Conservation (phyloP, 2,113 vertebrate species). For the Polypterus bichir region DNA sequence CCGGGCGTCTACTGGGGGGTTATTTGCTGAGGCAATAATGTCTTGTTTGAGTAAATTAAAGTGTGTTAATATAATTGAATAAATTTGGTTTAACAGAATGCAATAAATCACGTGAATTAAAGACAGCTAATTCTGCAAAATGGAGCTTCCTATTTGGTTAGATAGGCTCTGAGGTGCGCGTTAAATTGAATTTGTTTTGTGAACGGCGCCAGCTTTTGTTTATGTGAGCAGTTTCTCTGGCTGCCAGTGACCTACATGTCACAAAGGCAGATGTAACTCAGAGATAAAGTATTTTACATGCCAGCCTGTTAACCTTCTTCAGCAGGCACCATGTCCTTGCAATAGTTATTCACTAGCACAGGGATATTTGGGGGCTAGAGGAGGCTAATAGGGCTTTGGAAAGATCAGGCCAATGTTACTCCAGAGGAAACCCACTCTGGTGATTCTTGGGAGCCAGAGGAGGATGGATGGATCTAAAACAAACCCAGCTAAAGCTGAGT, state of each 20-base stretch:
- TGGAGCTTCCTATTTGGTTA: conserved; percentile 34
- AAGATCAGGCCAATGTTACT: too few species aligned
- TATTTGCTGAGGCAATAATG: conserved; percentile 28
- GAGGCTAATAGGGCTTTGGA: too few species aligned
- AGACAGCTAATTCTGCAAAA: conserved; percentile 40
- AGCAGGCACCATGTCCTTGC: too few species aligned
- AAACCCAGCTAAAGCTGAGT: too few species aligned
- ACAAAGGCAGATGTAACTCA: too few species aligned
- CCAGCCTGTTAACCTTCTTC: too few species aligned
- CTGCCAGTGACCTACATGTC: conserved; percentile 1
- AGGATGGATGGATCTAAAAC: too few species aligned
- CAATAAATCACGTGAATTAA: conserved; percentile 46
- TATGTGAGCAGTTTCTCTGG: conserved; percentile 13
- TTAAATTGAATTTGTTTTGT: background rate
- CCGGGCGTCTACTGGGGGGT: conserved; percentile 10
- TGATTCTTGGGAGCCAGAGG: too few species aligned
- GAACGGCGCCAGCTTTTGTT: background rate
- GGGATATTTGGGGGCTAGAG: too few species aligned
- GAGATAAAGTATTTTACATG: too few species aligned
- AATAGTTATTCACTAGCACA: too few species aligned
- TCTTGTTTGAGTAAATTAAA: conserved; percentile 37
- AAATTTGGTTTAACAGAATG: conserved; percentile 47
- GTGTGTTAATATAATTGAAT: conserved; percentile 43
- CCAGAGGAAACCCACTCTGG: too few species aligned
- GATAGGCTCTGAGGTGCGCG: conserved; percentile 23